Evolutionary conservation across 1,140 invertebrate genomes (phyloP).

Genomic region (Riptortus pedestris): DNA sequence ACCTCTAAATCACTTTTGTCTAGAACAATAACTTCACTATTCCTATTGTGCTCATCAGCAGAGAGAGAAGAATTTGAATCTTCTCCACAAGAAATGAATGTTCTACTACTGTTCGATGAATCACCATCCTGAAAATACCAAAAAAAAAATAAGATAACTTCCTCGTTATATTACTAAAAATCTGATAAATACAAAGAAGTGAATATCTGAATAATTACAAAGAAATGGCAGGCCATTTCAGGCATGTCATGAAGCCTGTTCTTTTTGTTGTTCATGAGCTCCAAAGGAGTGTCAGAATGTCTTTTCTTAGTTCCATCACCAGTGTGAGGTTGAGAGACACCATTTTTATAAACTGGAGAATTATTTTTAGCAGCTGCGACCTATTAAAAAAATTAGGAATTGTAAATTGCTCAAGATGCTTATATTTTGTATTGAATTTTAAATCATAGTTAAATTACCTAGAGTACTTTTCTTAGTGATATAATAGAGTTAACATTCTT

Average conservation of each 20-base stretch:
- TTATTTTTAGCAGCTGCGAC: conserved; percentile 35
- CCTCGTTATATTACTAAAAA: background rate
- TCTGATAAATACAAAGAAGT: background rate
- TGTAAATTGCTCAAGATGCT: background rate
- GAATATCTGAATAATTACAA: background rate
- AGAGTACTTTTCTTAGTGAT: too few species aligned
- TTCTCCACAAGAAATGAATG: conserved; percentile 24
- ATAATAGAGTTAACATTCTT: too few species aligned
- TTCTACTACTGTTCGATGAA: conserved; percentile 26
- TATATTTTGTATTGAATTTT: background rate
- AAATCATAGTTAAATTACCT: too few species aligned
- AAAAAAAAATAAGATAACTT: conserved; percentile 1
- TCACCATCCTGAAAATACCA: conserved; percentile 22
- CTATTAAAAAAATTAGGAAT: conserved; percentile 13
- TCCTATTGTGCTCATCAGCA: conserved; percentile 24
- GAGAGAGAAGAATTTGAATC: conserved; percentile 30
- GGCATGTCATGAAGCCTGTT: conserved; percentile 12
- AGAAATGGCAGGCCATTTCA: background rate
- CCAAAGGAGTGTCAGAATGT: conserved; percentile 31
- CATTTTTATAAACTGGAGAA: conserved; percentile 29
- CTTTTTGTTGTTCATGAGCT: conserved; percentile 24
- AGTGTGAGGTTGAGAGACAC: conserved; percentile 9
- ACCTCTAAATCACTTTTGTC: conserved; percentile 4
- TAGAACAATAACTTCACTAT: background rate
- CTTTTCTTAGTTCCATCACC: conserved; percentile 32